Evolutionary conservation across 2,797 vertebrate species (phyloP).

Genomic region (Eutrigla gurnardus): DNA sequence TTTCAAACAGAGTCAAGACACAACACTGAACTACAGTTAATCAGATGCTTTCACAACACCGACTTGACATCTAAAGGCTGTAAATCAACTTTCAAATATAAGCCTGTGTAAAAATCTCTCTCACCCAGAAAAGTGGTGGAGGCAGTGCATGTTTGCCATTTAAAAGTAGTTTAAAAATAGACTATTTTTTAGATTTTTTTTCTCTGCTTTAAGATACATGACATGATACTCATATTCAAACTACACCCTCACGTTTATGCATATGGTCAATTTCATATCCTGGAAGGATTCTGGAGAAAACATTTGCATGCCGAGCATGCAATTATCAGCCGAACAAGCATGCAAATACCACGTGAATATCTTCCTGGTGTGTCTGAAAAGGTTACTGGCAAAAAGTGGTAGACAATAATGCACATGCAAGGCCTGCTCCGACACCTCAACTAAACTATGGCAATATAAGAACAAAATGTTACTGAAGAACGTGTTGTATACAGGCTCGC

Average conservation of each 20-base stretch:
- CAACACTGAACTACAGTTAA: not conserved
- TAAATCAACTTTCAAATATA: not conserved
- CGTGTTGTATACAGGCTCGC: not conserved
- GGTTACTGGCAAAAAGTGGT: slow-evolving; percentile 32
- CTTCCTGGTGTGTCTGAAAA: slow-evolving; percentile 43
- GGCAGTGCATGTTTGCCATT: not conserved
- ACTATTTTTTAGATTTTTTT: not conserved
- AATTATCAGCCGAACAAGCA: slow-evolving; percentile 34
- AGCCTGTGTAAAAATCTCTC: no score
- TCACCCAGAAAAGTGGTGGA: not conserved
- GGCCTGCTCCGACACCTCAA: not conserved
- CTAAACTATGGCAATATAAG: not conserved
- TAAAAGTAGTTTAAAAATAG: not conserved
- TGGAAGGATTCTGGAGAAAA: slow-evolving; percentile 52
- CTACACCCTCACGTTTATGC: not conserved
- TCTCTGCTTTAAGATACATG: not conserved
- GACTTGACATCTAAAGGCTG: not conserved
- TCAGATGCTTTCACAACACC: not conserved
- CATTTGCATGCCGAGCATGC: slow-evolving; percentile 72
- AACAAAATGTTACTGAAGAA: not conserved
- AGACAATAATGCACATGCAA: slow-evolving; percentile 18
- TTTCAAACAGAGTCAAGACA: not conserved
- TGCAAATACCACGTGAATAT: slow-evolving; percentile 66
- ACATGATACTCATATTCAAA: slow-evolving; percentile 12
- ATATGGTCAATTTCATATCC: slow-evolving; percentile 24